These are phyloP conservation scores for Cerceris ruficornis DNA, from an alignment of 2,888 invertebrate genomes.

Conservation along the genomic window DNA sequence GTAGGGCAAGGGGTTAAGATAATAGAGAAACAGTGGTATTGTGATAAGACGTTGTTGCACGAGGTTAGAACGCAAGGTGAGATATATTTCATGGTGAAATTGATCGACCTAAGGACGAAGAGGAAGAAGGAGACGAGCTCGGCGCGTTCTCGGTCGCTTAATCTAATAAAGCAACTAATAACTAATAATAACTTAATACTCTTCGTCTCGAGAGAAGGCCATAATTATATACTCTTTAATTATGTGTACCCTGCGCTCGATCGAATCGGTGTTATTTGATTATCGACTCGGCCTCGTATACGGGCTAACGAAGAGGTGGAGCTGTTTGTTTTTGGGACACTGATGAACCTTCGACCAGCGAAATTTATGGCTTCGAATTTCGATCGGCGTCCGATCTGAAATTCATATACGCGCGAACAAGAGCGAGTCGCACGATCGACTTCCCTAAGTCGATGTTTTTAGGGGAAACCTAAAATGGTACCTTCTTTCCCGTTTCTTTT, in stretches of 20 bases:
- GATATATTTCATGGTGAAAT: background rate
- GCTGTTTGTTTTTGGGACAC: constrained; percentile 62
- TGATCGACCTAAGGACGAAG: constrained; percentile 17
- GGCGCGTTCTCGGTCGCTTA: constrained; percentile 54
- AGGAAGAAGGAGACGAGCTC: constrained; percentile 2
- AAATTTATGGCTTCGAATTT: constrained; percentile 55
- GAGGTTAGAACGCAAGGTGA: background rate
- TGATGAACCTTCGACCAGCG: constrained; percentile 40
- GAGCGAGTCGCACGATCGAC: background rate
- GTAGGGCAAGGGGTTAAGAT: too few species aligned
- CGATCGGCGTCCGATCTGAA: constrained; percentile 42
- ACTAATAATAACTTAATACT: constrained; percentile 76
- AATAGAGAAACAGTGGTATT: too few species aligned
- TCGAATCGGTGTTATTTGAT: constrained; percentile 77
- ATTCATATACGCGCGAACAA: background rate
- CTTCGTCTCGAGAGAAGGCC: constrained; percentile 68
- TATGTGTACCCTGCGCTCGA: constrained; percentile 72
- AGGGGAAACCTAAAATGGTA: too few species aligned
- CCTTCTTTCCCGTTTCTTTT: too few species aligned
- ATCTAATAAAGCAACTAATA: constrained; percentile 78
- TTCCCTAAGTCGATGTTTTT: background rate
- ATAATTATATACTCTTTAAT: constrained; percentile 80
- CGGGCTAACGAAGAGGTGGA: constrained; percentile 73
- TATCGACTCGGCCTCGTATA: constrained; percentile 72
- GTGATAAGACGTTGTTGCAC: too few species aligned